Base-by-base conservation (phyloP, 2,113 vertebrate species). In the Percina caprodes region DNA sequence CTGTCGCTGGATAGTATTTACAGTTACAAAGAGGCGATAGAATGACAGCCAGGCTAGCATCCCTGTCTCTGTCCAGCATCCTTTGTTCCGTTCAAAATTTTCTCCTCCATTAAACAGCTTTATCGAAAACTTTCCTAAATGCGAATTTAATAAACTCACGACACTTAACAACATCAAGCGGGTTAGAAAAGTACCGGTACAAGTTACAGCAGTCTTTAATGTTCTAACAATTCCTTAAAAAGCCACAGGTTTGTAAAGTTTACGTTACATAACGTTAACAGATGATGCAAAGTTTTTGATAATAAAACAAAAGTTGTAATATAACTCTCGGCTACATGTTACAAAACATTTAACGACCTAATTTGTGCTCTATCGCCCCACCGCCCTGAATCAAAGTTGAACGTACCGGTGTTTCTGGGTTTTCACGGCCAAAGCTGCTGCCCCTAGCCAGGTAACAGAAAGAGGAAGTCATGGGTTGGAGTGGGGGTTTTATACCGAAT, bases 381-480 rank as follows among this genome's bases (percentile, higher is more conserved):
- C 4, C 0, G 7, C 0, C 15, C 6, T 2, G 12, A 81, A 77
- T n/a, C 24, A 46, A 21, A 72, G 56, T 24, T 21, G 0, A 39
- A 89, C 95, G 92, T 84, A 96, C 95, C 94, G 94, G 92, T 91
- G 87, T 94, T 94, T 91, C 74, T 85, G 67, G 87, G 86, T 93
- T 88, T 80, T 89, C 87, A 91, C 90, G 89, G 92, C 94, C 88
- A 87, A 93, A 87, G 91, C 92, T 92, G 92, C 92, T 95, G 91
- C 95, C 95, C 95, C 94, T 93, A 71, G 88, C 94, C 95, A 96
- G 95, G 95, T 96, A 95, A 96, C 95, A 95, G 94, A 95, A 95
- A 96, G 93, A 96, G 95, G 85, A 84, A 88, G 94, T 90, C n/a
- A 18, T 23, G 66, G 30, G 75, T 6, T 24, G 74, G 79, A 81